Evolutionary conservation across 2,888 invertebrate species (phyloP), one percentile per base, ranked within the genome.

Genomic region (Cosmia trapezina): DNA sequence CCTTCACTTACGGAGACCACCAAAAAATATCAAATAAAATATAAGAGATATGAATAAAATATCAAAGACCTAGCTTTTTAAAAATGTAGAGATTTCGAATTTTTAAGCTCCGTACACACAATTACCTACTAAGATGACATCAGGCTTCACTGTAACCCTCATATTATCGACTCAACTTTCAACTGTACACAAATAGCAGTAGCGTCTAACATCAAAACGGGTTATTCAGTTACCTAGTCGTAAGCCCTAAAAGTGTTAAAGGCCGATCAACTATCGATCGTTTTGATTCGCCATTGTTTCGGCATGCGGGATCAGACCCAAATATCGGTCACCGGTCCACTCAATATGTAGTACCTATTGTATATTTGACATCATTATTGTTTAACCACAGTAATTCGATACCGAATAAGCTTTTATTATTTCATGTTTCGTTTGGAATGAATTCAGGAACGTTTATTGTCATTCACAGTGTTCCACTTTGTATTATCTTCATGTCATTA

Each of bases 201-300:
- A 71, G 66, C 71, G 54, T 28, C 56, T 59, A 63, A 41, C 14
- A 71, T 45, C 41, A 45, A 67, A 82, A 72, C 60, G 51, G 72
- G 78, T 78, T 78, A 61, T 67, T 77, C 45, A 45, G 70, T 81
- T 54, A 45, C 65, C 76, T 54, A 54, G 54, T 63, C 66, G 59
- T 56, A 80, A 80, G 79, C 83, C 79, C 53, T 72, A 80, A 72
- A 82, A 82, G 83, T 82, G 73, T 78, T 72, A 83, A 74, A 74
- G 75, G 61, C 83, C 80, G 70, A 81, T 83, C 80, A 65, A 74
- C 80, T 80, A 81, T 83, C 66, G 83, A 81, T 83, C 75, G 70
- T 54, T 56, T 64, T 70, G 70, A 79, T 80, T 74, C 66, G 80
- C 75, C 83, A 80, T 81, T 80, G 80, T 81, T 81, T 81, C 83